Evolutionary conservation across 2,888 invertebrate genomes (phyloP).

Genomic region (Cacoxenus indagator): DNA sequence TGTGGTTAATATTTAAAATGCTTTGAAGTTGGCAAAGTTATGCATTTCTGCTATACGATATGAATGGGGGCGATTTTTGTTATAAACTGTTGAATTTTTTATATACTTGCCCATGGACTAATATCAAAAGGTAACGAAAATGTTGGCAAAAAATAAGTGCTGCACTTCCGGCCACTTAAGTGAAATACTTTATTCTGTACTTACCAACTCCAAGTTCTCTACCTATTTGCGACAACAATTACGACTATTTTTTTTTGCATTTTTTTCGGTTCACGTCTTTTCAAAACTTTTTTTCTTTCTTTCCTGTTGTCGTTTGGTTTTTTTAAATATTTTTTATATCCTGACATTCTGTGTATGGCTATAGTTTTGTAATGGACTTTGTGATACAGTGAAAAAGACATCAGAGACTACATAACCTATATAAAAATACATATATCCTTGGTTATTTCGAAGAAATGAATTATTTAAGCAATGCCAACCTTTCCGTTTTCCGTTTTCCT

Average conservation of each 20-base stretch:
- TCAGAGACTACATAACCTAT: no score
- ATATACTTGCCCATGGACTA: neutral
- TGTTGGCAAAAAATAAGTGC: neutral
- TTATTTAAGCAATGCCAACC: no score
- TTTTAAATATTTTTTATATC: neutral
- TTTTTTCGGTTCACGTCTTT: neutral
- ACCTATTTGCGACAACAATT: neutral
- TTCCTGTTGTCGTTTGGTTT: neutral
- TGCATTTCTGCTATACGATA: neutral
- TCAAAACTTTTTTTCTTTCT: neutral
- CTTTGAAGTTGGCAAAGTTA: neutral
- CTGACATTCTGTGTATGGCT: neutral
- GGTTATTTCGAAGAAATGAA: no score
- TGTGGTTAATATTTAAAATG: neutral
- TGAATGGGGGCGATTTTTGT: neutral
- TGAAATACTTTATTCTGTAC: neutral
- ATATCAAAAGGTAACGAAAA: neutral
- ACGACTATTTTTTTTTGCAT: neutral
- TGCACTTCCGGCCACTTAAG: neutral
- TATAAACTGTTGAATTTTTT: neutral
- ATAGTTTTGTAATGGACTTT: no score
- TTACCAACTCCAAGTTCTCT: neutral
- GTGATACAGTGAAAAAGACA: no score
- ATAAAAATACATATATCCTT: no score
- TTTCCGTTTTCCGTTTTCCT: no score